A percentile compares a stretch with the other conserved stretches of the same genome.
These are phyloP conservation scores for Aspiorhynchus laticeps DNA, from an alignment of 2,113 vertebrate genomes.

Conservation along the genomic window DNA sequence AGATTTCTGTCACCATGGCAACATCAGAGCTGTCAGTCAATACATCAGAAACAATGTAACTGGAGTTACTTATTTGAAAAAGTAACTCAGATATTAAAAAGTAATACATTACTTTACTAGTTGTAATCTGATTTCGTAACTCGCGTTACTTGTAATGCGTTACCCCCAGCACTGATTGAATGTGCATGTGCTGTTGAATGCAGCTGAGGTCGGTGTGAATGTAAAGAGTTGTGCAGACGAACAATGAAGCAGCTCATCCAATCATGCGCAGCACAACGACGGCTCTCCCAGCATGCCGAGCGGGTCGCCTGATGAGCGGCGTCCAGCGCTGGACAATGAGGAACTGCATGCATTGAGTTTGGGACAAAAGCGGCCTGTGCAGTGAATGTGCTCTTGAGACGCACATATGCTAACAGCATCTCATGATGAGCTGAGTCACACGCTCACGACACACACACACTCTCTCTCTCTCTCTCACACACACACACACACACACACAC, in stretches of 20 bases:
- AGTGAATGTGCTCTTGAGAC: slow-evolving; percentile 7
- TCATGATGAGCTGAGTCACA: not conserved
- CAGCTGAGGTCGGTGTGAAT: slow-evolving; percentile 21
- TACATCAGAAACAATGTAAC: no score
- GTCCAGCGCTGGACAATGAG: slow-evolving; percentile 50
- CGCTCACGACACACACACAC: not conserved
- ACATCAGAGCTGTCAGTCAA: no score
- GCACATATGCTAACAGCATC: not conserved
- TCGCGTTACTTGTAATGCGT: no score
- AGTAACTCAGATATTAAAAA: no score
- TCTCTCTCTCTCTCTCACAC: no score
- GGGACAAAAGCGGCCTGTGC: slow-evolving; percentile 15
- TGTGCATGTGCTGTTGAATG: not conserved
- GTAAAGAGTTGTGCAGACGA: not conserved
- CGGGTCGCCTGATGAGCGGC: slow-evolving; percentile 45
- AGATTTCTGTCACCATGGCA: no score
- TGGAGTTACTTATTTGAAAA: no score
- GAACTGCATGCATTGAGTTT: slow-evolving; percentile 38
- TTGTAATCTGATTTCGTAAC: no score
- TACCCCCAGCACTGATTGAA: not conserved
- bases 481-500: no score
- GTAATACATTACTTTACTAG: no score
- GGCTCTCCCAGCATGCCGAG: slow-evolving; percentile 37
- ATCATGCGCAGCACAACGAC: slow-evolving; percentile 19
- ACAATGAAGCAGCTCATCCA: slow-evolving; percentile 53